Evolutionary conservation across 23 tunicate genomes (phyloP).

Genomic region (Diplosoma virens): DNA sequence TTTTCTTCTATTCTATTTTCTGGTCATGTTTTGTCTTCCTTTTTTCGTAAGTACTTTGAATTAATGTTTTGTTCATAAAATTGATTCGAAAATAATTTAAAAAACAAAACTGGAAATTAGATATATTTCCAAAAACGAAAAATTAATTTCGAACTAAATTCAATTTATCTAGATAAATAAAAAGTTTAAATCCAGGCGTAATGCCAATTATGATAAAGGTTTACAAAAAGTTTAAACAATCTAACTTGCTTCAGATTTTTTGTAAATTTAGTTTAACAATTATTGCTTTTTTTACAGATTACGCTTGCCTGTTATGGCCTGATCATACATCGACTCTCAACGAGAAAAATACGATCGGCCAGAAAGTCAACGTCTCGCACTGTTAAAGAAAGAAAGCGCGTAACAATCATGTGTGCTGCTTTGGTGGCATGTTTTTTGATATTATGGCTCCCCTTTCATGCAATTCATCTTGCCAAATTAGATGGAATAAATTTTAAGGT

Average conservation of each 20-base stretch:
- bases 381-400: conserved; percentile 45
- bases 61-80: not conserved
- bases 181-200: no score
- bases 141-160: no score
- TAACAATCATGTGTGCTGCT: conserved; percentile 78
- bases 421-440: conserved; percentile 52
- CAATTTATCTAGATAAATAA: no score
- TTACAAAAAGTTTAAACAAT: not conserved
- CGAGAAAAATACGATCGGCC: not conserved
- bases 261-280: not conserved
- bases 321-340: conserved; percentile 12
- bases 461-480: conserved; percentile 66
- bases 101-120: not conserved
- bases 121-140: no score
- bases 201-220: not conserved
- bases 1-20: conserved; percentile 45
- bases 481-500: conserved; percentile 45
- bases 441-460: conserved; percentile 77
- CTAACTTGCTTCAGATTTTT: not conserved
- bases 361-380: conserved; percentile 25
- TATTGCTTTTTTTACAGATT: conserved; percentile 8
- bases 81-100: not conserved
- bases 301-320: conserved; percentile 35
- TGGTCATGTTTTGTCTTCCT: conserved; percentile 60
- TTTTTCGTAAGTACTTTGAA: conserved; percentile 33